Evolutionary conservation across 2,888 invertebrate genomes (phyloP).

Genomic region (Lysandra coridon): DNA sequence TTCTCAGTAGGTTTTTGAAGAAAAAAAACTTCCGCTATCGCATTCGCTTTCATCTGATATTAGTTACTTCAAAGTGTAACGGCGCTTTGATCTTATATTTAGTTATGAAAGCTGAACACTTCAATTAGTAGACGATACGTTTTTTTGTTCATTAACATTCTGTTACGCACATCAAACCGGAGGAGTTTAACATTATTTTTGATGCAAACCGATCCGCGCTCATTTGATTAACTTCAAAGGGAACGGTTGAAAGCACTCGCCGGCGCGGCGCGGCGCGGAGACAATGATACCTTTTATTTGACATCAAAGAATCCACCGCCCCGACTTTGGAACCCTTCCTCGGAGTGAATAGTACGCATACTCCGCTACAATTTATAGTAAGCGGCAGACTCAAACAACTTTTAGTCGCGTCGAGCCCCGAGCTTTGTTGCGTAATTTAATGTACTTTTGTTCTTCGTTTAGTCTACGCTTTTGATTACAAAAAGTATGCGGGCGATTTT

Average conservation of each 20-base stretch:
- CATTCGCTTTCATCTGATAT: conserved; percentile 49
- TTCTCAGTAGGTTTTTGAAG: conserved; percentile 33
- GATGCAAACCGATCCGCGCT: conserved; percentile 60
- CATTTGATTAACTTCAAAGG: conserved; percentile 72
- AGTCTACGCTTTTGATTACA: conserved; percentile 25
- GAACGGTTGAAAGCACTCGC: conserved; percentile 64
- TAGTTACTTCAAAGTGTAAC: conserved; percentile 61
- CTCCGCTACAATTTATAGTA: conserved; percentile 48
- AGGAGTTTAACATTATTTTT: conserved; percentile 60
- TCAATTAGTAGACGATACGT: conserved; percentile 60
- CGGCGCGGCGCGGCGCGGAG: conserved; percentile 64
- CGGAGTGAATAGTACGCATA: conserved; percentile 43
- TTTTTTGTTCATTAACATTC: conserved; percentile 55
- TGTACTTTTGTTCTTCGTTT: conserved; percentile 37
- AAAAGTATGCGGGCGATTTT: conserved; percentile 36
- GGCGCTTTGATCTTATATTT: conserved; percentile 69
- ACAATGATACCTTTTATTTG: conserved; percentile 71
- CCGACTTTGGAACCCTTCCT: conserved; percentile 54
- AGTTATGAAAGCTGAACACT: conserved; percentile 60
- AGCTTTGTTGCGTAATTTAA: conserved; percentile 51
- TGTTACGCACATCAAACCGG: conserved; percentile 51
- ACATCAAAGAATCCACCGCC: conserved; percentile 64
- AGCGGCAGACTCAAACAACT: conserved; percentile 47
- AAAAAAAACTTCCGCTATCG: conserved; percentile 51
- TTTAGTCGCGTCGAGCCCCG: conserved; percentile 44